phyloP scores from a whole-genome alignment of 2,888 invertebrate genomes.

The Melieria omissa region DNA sequence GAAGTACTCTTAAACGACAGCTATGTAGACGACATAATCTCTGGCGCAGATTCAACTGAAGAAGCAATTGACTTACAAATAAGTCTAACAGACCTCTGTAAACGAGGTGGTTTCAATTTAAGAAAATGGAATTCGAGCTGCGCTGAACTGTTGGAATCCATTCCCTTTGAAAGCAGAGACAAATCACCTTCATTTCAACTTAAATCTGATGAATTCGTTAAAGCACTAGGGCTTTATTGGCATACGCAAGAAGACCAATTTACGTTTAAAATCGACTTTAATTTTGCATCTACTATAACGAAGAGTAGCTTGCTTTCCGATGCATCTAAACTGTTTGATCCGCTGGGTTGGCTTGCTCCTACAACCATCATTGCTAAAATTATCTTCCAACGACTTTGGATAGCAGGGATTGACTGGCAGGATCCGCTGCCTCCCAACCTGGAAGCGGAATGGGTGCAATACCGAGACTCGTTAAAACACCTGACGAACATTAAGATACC shows the following conservation, averaged over 20 bases:
- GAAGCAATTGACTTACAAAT: conserved; percentile 26
- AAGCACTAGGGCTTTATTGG: conserved; percentile 34
- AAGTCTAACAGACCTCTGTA: not conserved
- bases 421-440: conserved; percentile 39
- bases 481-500: not conserved
- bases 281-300: conserved; percentile 21
- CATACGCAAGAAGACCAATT: not conserved
- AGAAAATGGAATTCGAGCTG: conserved; percentile 41
- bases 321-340: conserved; percentile 23
- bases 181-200: conserved; percentile 18
- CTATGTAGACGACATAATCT: conserved; percentile 26
- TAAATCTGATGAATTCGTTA: conserved; percentile 29
- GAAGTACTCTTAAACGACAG: conserved; percentile 32
- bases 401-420: conserved; percentile 33
- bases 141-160: conserved; percentile 14
- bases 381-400: conserved; percentile 7
- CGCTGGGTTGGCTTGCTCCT: conserved; percentile 23
- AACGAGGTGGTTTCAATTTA: conserved; percentile 38
- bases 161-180: conserved; percentile 34
- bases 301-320: conserved; percentile 21
- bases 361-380: conserved; percentile 35
- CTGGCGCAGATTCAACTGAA: conserved; percentile 24
- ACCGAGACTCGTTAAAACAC: conserved; percentile 39
- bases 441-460: conserved; percentile 39
- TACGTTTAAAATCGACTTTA: conserved; percentile 35